A percentile compares a stretch with the other conserved stretches of the same genome.
Conservation (phyloP, 2,797 vertebrate species). For the Tolypeutes matacus region DNA sequence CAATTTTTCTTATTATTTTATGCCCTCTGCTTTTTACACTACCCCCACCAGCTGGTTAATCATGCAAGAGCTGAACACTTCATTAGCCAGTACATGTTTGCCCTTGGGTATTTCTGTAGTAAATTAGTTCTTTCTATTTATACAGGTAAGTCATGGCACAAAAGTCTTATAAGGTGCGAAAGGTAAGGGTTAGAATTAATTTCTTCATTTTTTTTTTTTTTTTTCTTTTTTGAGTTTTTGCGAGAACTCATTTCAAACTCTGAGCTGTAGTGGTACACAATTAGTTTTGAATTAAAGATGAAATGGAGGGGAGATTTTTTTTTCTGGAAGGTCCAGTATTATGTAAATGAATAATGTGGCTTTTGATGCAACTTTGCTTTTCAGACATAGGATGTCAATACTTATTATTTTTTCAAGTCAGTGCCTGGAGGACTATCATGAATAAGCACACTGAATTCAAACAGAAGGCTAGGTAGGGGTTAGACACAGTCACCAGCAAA, state of each 20-base stretch:
- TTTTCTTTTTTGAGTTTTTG: slow-evolving; percentile 71
- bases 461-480: background rate
- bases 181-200: slow-evolving; percentile 91
- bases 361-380: slow-evolving; percentile 61
- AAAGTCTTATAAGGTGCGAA: slow-evolving; percentile 90
- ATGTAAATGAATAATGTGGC: background rate
- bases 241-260: slow-evolving; percentile 81
- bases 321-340: slow-evolving; percentile 4
- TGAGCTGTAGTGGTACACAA: slow-evolving; percentile 69
- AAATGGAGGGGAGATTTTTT: slow-evolving; percentile 55
- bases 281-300: slow-evolving; percentile 79
- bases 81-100: slow-evolving; percentile 96
- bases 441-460: background rate
- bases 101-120: slow-evolving; percentile 94
- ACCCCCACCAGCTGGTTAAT: slow-evolving; percentile 97
- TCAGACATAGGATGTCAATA: background rate
- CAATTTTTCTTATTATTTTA: slow-evolving; percentile 97
- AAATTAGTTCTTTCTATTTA: slow-evolving; percentile 94
- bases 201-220: slow-evolving; percentile 59
- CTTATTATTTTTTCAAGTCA: background rate
- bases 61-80: slow-evolving; percentile 96
- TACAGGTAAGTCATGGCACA: slow-evolving; percentile 92
- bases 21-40: slow-evolving; percentile 95
- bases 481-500: background rate
- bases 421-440: background rate